phyloP scores from a whole-genome alignment of 2,888 invertebrate genomes.

The Diaperis boleti region DNA sequence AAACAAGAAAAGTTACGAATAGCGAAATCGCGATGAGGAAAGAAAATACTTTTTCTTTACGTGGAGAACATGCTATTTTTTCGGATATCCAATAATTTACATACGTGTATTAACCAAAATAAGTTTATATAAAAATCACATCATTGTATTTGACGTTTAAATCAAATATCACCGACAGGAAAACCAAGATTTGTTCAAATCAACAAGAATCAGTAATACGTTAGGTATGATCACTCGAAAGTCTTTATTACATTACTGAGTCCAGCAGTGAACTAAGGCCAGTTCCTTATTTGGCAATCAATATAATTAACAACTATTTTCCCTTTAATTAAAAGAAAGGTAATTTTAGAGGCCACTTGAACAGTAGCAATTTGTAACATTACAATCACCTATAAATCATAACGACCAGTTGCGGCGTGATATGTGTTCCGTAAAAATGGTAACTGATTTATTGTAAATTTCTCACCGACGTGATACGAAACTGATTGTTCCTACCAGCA shows the following conservation, averaged over 20 bases:
- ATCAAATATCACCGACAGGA: no score
- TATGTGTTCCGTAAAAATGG: conserved; percentile 23
- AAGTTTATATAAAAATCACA: no score
- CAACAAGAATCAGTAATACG: no score
- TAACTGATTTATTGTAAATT: conserved; percentile 11
- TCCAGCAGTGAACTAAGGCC: neutral
- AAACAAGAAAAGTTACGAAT: no score
- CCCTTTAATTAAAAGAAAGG: conserved; percentile 22
- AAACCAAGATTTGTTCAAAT: no score
- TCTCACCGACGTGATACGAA: conserved; percentile 4
- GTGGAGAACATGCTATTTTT: no score
- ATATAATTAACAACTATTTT: conserved; percentile 9
- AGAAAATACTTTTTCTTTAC: no score
- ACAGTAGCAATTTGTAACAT: conserved; percentile 32
- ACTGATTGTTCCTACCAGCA: neutral
- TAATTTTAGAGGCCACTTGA: conserved; percentile 12
- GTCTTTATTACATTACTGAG: neutral
- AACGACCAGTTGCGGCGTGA: conserved; percentile 8
- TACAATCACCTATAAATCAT: conserved; percentile 22
- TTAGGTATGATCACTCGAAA: no score
- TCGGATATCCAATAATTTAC: no score
- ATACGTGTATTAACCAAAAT: no score
- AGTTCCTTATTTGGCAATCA: conserved; percentile 17
- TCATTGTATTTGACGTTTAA: no score
- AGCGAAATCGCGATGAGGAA: no score